A percentile compares a stretch with the other conserved stretches of the same genome.
Conservation (phyloP, 2,113 vertebrate genomes). For the Alexandromys fortis region DNA sequence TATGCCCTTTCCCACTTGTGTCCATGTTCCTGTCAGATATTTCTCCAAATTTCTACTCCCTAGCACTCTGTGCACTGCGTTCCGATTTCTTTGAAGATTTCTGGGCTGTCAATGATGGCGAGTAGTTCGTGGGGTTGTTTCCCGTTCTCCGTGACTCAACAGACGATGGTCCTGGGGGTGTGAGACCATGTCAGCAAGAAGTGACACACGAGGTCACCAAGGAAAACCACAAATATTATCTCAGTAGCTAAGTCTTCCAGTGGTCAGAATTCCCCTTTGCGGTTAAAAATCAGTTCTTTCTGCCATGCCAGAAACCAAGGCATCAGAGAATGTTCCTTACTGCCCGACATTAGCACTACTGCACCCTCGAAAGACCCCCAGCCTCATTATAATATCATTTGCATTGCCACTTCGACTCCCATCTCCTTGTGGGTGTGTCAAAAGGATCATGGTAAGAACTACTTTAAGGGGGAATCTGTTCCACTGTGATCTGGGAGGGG, state of each 20-base stretch:
- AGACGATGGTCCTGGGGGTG: not conserved
- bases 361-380: not conserved
- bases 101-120: not conserved
- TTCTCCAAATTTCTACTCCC: not conserved
- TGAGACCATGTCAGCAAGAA: not conserved
- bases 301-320: not conserved
- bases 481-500: not conserved
- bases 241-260: not conserved
- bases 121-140: not conserved
- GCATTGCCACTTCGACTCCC: not conserved
- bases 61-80: not conserved
- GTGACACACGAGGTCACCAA: not conserved
- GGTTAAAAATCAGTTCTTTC: not conserved
- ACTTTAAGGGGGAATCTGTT: not conserved
- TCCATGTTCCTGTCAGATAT: not conserved
- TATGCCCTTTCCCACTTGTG: accelerated
- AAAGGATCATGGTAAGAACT: not conserved
- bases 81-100: not conserved
- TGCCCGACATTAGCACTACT: not conserved
- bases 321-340: not conserved
- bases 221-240: not conserved
- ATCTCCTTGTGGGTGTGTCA: not conserved
- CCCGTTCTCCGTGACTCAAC: not conserved
- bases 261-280: not conserved
- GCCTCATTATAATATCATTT: not conserved